phyloP scores from a whole-genome alignment of 2,113 vertebrate genomes.

The Hippocampus comes region DNA sequence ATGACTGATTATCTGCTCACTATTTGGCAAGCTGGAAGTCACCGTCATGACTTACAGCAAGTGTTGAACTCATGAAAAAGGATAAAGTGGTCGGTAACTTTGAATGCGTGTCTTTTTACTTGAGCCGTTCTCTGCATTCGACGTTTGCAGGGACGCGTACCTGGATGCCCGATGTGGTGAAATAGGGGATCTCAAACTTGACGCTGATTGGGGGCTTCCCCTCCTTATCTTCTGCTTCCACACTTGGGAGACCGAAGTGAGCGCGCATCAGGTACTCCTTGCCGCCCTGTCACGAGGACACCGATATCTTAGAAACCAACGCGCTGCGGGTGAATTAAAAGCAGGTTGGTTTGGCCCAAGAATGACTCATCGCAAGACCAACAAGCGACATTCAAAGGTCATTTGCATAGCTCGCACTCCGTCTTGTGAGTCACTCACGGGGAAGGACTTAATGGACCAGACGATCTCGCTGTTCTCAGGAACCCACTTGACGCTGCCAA shows the following conservation, averaged over 20 bases:
- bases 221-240: conserved; percentile 97
- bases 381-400: too few species aligned
- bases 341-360: background rate
- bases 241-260: conserved; percentile 93
- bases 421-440: conserved; percentile 71
- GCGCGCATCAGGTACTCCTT: conserved; percentile 98
- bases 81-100: background rate
- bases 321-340: background rate
- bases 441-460: conserved; percentile 99
- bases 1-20: background rate
- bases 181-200: conserved; percentile 97
- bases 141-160: conserved; percentile 49
- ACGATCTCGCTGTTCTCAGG: conserved; percentile 97
- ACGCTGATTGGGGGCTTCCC: conserved; percentile 97
- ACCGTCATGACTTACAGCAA: background rate
- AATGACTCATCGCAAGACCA: background rate
- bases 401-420: background rate
- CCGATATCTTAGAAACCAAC: background rate
- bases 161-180: conserved; percentile 98
- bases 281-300: conserved; percentile 77
- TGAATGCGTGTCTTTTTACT: too few species aligned
- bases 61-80: background rate
- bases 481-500: conserved; percentile 97
- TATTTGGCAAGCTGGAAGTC: background rate
- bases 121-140: too few species aligned